Evolutionary conservation across 2,113 vertebrate genomes (phyloP).

Genomic region (Equus przewalskii): DNA sequence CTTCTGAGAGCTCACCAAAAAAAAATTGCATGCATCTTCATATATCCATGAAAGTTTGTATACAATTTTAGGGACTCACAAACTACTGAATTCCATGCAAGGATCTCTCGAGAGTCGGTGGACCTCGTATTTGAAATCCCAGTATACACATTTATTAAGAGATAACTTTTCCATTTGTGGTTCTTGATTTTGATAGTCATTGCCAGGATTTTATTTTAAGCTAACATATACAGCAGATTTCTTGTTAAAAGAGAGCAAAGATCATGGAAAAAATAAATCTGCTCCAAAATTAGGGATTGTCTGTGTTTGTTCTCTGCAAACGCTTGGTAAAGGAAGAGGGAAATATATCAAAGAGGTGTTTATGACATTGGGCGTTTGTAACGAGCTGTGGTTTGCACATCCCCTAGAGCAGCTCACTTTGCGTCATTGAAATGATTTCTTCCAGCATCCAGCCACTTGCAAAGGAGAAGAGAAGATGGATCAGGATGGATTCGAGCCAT

Average conservation of each 20-base stretch:
- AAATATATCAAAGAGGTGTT: not conserved
- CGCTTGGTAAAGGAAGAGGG: not conserved
- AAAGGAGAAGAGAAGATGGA: not conserved
- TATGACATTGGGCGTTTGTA: not conserved
- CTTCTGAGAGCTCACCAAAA: not conserved
- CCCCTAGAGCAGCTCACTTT: not conserved
- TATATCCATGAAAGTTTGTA: not conserved
- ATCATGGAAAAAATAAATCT: constrained; percentile 49
- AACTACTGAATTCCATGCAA: not conserved
- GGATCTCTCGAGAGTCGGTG: not conserved
- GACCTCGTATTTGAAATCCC: not conserved
- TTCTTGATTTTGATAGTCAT: not conserved
- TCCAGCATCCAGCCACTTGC: not conserved
- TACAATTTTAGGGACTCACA: not conserved
- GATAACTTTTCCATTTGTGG: not conserved
- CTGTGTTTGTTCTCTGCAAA: not conserved
- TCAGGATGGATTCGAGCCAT: not conserved
- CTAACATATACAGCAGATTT: not conserved
- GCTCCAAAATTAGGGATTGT: not conserved
- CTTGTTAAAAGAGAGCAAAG: constrained; percentile 5
- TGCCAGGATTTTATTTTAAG: constrained; percentile 14
- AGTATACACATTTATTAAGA: not conserved
- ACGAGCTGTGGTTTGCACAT: not conserved
- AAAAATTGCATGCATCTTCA: not conserved
- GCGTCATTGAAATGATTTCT: not conserved